A percentile compares a stretch with the other conserved stretches of the same genome.
phyloP scores from a whole-genome alignment of 2,113 vertebrate genomes.

The Platysternon megacephalum region DNA sequence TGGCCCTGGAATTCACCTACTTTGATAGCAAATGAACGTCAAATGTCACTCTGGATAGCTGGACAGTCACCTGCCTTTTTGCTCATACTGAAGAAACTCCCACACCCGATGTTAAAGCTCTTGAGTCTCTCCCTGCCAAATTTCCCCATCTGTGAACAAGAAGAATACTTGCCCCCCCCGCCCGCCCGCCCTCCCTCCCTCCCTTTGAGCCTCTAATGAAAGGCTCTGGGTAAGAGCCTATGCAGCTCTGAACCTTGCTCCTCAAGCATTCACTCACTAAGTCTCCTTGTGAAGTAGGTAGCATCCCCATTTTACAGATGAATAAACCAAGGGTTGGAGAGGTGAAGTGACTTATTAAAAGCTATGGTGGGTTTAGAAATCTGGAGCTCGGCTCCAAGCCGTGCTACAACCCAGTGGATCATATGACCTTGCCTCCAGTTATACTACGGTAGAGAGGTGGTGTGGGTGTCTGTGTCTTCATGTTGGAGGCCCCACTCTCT shows the following conservation, averaged over 20 bases:
- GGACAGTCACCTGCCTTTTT: background rate
- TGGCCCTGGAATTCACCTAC: background rate
- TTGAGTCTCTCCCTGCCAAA: background rate
- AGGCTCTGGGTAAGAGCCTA: background rate
- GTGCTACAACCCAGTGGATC: background rate
- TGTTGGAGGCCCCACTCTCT: background rate
- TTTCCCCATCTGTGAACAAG: background rate
- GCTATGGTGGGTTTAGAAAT: background rate
- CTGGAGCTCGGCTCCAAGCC: background rate
- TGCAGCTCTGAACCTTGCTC: background rate
- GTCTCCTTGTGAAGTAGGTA: background rate
- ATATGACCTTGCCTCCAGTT: background rate
- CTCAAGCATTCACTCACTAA: background rate
- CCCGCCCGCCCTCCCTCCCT: rapidly evolving
- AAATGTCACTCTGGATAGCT: background rate
- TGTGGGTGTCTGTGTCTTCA: background rate
- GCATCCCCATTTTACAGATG: background rate
- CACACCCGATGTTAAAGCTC: background rate
- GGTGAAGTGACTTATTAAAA: background rate
- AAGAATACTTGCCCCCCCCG: background rate
- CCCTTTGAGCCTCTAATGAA: background rate
- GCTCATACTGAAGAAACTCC: background rate
- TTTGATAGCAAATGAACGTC: background rate
- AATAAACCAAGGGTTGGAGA: background rate
- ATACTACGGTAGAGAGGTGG: background rate